phyloP scores from a whole-genome alignment of 2,113 vertebrate genomes.

The Canis aureus region DNA sequence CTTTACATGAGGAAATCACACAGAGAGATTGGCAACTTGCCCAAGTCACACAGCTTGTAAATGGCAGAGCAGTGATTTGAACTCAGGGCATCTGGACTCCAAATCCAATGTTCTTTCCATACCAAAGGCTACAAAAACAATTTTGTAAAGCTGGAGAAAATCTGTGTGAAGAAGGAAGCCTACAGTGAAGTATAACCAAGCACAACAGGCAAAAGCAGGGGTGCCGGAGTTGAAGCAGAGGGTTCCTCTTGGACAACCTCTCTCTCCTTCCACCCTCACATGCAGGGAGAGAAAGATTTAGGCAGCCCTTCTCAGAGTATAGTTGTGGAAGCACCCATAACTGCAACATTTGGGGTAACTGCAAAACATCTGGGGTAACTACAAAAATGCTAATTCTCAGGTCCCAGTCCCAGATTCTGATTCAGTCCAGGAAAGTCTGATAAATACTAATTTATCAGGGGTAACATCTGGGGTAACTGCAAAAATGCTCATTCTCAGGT shows the following conservation, averaged over 20 bases:
- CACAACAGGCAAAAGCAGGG: not conserved
- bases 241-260: not conserved
- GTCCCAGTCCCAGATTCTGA: not conserved
- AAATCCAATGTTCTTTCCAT: constrained; percentile 19
- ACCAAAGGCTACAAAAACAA: not conserved
- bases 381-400: not conserved
- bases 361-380: not conserved
- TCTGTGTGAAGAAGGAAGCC: not conserved
- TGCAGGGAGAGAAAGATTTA: not conserved
- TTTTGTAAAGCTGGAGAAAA: constrained; percentile 28
- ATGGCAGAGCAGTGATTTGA: constrained; percentile 4
- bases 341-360: too few relatives aligned
- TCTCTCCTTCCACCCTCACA: not conserved
- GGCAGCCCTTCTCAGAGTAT: not conserved
- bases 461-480: not conserved
- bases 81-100: not conserved
- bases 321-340: not conserved
- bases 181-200: not conserved
- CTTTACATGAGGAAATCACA: constrained; percentile 32
- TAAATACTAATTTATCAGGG: not conserved
- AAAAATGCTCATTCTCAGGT: not conserved
- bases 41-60: constrained; percentile 48
- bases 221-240: not conserved
- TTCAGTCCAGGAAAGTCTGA: not conserved
- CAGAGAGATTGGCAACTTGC: not conserved